A percentile compares a stretch with the other conserved stretches of the same genome.
Conservation (phyloP, 2,113 vertebrate species). For the Microcebus murinus region DNA sequence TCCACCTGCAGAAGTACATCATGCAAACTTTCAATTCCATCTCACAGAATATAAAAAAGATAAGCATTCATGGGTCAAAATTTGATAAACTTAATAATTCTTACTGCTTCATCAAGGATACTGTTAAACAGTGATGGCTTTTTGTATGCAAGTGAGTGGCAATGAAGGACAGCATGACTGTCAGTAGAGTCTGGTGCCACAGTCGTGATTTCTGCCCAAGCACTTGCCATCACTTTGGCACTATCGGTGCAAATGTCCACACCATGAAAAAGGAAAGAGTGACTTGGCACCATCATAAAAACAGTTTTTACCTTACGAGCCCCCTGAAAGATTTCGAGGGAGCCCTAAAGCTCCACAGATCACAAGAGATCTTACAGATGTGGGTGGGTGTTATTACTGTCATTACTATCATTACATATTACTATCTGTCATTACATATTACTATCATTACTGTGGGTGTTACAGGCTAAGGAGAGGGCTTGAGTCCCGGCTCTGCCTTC, state of each 20-base stretch:
- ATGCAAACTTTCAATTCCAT: background rate
- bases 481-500: background rate
- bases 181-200: background rate
- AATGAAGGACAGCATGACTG: background rate
- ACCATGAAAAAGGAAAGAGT: background rate
- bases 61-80: background rate
- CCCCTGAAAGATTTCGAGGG: background rate
- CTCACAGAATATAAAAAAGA: background rate
- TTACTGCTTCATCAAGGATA: background rate
- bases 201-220: background rate
- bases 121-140: background rate
- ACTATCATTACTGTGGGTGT: too few relatives aligned
- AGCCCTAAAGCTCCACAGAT: background rate
- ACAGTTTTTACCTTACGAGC: background rate
- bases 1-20: background rate
- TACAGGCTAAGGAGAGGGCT: background rate
- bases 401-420: too few relatives aligned
- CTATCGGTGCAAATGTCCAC: background rate
- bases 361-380: background rate
- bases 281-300: background rate
- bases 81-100: background rate
- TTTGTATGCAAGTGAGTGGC: accelerated
- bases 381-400: background rate
- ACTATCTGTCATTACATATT: too few relatives aligned
- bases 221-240: background rate